Evolutionary conservation across 2,888 invertebrate species (phyloP), one percentile per base, ranked within the genome.

Genomic region (Osmoderma eremita): DNA sequence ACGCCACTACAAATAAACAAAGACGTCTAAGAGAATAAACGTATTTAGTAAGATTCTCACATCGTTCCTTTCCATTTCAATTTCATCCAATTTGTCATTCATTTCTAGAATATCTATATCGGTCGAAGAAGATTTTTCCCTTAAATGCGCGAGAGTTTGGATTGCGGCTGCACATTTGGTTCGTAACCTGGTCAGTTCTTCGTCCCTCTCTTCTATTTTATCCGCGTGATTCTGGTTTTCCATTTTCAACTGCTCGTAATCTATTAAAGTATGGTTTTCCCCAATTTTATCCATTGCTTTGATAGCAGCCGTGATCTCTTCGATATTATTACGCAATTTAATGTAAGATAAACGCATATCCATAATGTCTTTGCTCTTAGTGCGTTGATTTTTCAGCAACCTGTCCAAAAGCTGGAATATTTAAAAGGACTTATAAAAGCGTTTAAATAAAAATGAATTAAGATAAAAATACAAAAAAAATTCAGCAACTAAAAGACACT

Each of bases 161-260:
- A 85, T 83, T 0, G 84, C 83, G 64, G 79, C 81, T 13, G 82
- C 82, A 68, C 84, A 85, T 77, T 84, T 84, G 68, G 78, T 78
- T 56, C 85, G 77, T 61, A 86, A 75, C 70, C 81, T 82, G 42
- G 81, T 75, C 56, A 86, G 72, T 74, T 86, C 86, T 75, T 85
- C 85, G 71, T 86, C 86, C 71, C 85, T 78, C 73, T 86, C 86
- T 74, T 87, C 86, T 64, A 86, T 84, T 78, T 86, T 86, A 72
- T 86, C 86, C 61, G 83, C 80, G 72, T 83, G 83, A 30, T 83
- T 84, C 75, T 84, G 84, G 73, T 86, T 86, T 75, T 86, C 85
- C 69, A 85, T 83, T 76, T 85, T 85, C 67, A 86, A 75, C 74
- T 86, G 86, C 76, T 86, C 86, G 78, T 84, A 87, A 76, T 86